These are phyloP conservation scores for Recurvirostra avosetta DNA, from an alignment of 2,113 vertebrate genomes.

Conservation along the genomic window DNA sequence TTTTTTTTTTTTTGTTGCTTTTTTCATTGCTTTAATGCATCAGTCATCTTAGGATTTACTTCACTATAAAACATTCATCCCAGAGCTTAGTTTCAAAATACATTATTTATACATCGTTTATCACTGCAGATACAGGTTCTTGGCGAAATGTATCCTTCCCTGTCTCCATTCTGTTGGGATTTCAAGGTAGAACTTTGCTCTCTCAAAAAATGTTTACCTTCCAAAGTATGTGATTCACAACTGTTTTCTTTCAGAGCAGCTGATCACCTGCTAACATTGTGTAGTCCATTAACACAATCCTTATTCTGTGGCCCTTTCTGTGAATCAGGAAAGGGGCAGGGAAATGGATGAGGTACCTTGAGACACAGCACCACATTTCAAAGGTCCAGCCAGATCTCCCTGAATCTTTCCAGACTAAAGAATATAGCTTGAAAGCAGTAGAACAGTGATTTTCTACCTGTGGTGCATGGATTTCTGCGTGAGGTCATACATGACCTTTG, in stretches of 20 bases:
- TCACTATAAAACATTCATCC: constrained; percentile 28
- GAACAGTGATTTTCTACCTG: neutral
- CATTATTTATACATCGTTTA: constrained; percentile 35
- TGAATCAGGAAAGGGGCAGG: neutral
- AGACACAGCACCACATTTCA: neutral
- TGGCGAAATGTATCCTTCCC: neutral
- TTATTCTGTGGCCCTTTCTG: neutral
- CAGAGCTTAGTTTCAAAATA: constrained; percentile 14
- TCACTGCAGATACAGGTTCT: constrained; percentile 4
- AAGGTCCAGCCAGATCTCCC: neutral
- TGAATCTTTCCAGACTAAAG: neutral
- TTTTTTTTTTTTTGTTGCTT: neutral
- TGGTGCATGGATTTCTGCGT: neutral
- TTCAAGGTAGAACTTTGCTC: neutral
- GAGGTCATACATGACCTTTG: neutral
- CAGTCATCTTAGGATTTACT: constrained; percentile 23
- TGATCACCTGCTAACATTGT: neutral
- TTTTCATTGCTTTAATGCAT: neutral
- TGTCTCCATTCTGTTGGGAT: neutral
- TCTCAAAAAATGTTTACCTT: neutral
- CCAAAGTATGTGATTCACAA: neutral
- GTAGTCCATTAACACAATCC: neutral
- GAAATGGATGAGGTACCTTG: neutral
- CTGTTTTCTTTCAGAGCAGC: neutral
- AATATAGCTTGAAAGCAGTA: neutral